Evolutionary conservation across 2,888 invertebrate species (phyloP).

Genomic region (Microctonus brassicae): DNA sequence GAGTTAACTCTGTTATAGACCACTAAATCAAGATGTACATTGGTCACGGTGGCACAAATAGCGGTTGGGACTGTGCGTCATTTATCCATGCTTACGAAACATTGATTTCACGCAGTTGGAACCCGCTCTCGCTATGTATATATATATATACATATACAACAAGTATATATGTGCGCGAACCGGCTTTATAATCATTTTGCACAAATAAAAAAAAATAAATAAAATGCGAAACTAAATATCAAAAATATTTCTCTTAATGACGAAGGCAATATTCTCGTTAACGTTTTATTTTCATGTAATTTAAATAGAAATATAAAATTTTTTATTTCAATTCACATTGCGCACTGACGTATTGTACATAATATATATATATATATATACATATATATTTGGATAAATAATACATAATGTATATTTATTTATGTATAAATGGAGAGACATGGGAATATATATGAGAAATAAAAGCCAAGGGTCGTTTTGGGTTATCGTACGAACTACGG

Average conservation of each 20-base stretch:
- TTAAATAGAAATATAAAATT: not conserved
- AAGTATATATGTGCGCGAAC: not conserved
- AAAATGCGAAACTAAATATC: not conserved
- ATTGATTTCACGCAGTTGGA: slow-evolving; percentile 68
- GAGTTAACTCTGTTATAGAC: slow-evolving; percentile 52
- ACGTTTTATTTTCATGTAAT: not conserved
- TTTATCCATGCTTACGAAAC: slow-evolving; percentile 68
- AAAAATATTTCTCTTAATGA: not conserved
- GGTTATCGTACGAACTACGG: slow-evolving; percentile 68
- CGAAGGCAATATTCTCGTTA: not conserved
- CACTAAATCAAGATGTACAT: slow-evolving; percentile 70
- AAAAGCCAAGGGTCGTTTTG: slow-evolving; percentile 32
- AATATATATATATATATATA: too few relatives aligned
- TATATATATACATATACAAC: not conserved
- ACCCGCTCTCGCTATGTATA: slow-evolving; percentile 33
- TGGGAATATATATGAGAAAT: not conserved
- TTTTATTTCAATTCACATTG: not conserved
- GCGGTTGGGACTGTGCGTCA: slow-evolving; percentile 57
- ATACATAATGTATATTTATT: not conserved
- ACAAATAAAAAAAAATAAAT: slow-evolving; percentile 2
- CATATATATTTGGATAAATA: too few relatives aligned
- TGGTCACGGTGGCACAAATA: slow-evolving; percentile 63
- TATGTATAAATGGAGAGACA: not conserved
- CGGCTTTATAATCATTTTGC: not conserved
- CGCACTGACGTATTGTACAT: too few relatives aligned